Base-by-base conservation (phyloP, 1,140 invertebrate species). In the Drosophila melanica region DNA sequence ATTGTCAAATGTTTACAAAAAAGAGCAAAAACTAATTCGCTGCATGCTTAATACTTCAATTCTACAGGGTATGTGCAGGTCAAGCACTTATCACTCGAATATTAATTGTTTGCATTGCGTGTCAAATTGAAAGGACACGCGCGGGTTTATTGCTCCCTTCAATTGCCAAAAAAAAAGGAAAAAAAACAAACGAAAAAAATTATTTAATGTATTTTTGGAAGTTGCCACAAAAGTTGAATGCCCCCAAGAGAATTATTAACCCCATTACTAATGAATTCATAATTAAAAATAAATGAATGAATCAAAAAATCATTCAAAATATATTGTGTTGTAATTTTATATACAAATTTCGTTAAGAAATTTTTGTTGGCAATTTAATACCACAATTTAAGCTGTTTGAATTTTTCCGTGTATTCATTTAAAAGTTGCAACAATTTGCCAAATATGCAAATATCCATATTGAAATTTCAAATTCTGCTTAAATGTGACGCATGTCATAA, bases 141-240 rank as follows among this genome's bases (percentile, higher is more conserved):
- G 20, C 45, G 8, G 48, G 76, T 80, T 80, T 78, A 81, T 71
- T 80, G 77, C 27, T 59, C 77, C 18, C 57, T 35, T 27, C 59
- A 18, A 58, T 53, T 64, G 39, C 42, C 20, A 59, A 45, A 74
- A 75, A 44, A 3, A 16, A n/a, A n/a, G n/a, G n/a, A n/a, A 41
- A 20, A 53, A 1, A 23, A 1, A 23, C 2, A 23, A 5, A 7
- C 27, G 7, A 27, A 27, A 35, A 3, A 30, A 35, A 50, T 63
- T 51, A 18, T 42, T 44, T 53, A 9, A 64, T 14, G 27, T 54
- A 54, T 45, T 64, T 54, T 64, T 53, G 48, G 48, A 5, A 30
- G 6, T 41, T 16, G 23, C 11, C 37, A 12, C 39, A 58, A 45
- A 16, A 23, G 44, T 37, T 33, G 58, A 63, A 55, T 55, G 59